These are phyloP conservation scores for Agrypnus murinus DNA, from an alignment of 2,888 invertebrate species.

Conservation along the genomic window DNA sequence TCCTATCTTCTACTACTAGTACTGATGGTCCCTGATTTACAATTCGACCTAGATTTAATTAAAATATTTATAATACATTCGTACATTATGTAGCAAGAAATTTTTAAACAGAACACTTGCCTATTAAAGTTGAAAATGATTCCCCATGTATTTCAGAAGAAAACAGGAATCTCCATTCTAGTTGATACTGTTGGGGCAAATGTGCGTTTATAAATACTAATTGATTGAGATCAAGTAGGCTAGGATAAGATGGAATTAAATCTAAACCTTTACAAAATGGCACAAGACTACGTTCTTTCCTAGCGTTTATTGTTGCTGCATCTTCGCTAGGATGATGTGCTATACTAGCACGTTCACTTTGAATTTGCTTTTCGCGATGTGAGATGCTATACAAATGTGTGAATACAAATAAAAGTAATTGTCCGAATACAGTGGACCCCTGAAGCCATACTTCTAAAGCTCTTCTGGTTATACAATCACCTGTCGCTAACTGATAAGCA, in stretches of 20 bases:
- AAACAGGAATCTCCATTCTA: conserved; percentile 91
- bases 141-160: conserved; percentile 92
- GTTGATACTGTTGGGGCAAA: conserved; percentile 82
- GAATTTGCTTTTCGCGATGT: conserved; percentile 70
- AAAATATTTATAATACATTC: too few species aligned
- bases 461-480: conserved; percentile 67
- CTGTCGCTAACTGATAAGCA: conserved; percentile 72
- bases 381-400: conserved; percentile 74
- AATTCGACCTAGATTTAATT: conserved; percentile 78
- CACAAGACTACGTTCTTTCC: conserved; percentile 72
- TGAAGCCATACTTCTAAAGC: conserved; percentile 72
- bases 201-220: conserved; percentile 87
- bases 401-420: conserved; percentile 73
- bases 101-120: too few species aligned
- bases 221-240: conserved; percentile 83
- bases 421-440: conserved; percentile 71
- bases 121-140: conserved; percentile 89
- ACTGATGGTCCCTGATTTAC: conserved; percentile 88
- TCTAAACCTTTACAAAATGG: conserved; percentile 78
- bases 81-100: too few species aligned
- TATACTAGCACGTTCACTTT: conserved; percentile 47
- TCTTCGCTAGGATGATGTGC: conserved; percentile 56
- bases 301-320: conserved; percentile 62
- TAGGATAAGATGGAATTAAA: conserved; percentile 84
- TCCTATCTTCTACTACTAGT: conserved; percentile 87